Evolutionary conservation across 1,140 invertebrate genomes (phyloP).

Genomic region (Drosophila watanabei): DNA sequence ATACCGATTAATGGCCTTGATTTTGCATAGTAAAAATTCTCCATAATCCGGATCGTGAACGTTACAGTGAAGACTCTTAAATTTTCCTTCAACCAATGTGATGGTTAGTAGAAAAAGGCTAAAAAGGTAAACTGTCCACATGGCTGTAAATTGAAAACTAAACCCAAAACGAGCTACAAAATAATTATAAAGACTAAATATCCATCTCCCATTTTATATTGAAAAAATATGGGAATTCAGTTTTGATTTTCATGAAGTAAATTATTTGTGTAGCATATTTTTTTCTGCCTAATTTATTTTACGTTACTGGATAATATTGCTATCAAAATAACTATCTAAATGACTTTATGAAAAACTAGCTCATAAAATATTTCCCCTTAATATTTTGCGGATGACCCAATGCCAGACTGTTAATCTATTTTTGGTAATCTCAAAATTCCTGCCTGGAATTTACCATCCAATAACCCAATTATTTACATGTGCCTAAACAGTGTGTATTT

Average conservation of each 20-base stretch:
- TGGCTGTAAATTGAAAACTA: neutral
- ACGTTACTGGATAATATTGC: neutral
- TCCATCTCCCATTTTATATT: neutral
- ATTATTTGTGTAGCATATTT: neutral
- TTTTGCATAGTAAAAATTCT: constrained; percentile 16
- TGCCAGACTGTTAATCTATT: neutral
- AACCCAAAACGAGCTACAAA: neutral
- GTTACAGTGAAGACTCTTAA: constrained; percentile 26
- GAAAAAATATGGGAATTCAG: neutral
- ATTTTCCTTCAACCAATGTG: constrained; percentile 17
- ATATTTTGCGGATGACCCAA: constrained; percentile 3
- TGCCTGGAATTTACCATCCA: neutral
- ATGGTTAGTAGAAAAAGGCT: neutral
- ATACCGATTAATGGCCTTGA: constrained; percentile 29
- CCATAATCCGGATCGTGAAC: neutral
- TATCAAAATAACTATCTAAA: neutral
- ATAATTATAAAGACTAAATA: neutral
- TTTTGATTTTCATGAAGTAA: neutral
- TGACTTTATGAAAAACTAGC: neutral
- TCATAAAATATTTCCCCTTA: neutral
- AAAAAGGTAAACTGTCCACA: neutral
- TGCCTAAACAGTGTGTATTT: constrained; percentile 23
- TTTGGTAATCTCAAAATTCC: neutral
- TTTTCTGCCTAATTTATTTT: neutral
- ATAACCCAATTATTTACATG: constrained; percentile 39